Evolutionary conservation across 2,797 vertebrate genomes (phyloP).

Genomic region (Gila robusta): DNA sequence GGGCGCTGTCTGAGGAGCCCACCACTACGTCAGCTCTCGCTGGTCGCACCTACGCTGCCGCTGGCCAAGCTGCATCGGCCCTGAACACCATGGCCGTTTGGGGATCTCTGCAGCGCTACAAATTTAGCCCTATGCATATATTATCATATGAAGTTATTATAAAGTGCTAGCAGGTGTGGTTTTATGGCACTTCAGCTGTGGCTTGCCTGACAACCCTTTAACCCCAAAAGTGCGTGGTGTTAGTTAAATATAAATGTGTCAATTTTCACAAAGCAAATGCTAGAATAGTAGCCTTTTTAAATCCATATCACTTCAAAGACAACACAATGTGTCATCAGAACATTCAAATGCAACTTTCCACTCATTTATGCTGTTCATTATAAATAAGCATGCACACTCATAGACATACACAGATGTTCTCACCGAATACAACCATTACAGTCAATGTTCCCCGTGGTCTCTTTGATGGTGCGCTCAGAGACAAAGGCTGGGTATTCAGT

Average conservation of each 20-base stretch:
- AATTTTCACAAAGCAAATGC: background rate
- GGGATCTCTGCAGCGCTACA: too few relatives aligned
- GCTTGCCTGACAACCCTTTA: background rate
- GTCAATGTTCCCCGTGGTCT: constrained; percentile 93
- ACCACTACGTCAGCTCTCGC: too few relatives aligned
- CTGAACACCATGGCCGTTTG: too few relatives aligned
- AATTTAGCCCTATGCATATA: background rate
- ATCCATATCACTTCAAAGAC: background rate
- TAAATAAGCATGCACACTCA: background rate
- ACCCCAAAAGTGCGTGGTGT: background rate
- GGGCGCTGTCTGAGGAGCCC: too few relatives aligned
- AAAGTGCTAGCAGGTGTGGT: background rate
- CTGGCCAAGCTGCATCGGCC: too few relatives aligned
- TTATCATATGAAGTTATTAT: background rate
- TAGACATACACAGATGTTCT: background rate
- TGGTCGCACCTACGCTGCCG: too few relatives aligned
- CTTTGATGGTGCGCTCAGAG: constrained; percentile 97
- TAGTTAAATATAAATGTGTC: background rate
- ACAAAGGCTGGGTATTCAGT: constrained; percentile 98
- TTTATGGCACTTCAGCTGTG: background rate
- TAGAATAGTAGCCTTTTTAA: background rate
- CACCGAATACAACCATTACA: constrained; percentile 87
- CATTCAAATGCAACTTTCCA: background rate
- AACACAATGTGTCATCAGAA: background rate
- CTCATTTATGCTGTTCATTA: background rate